Percentiles rank a stretch among this genome's conserved stretches.
These are phyloP conservation scores for Itoplectis maculator DNA, from an alignment of 2,888 invertebrate genomes.

Conservation along the genomic window DNA sequence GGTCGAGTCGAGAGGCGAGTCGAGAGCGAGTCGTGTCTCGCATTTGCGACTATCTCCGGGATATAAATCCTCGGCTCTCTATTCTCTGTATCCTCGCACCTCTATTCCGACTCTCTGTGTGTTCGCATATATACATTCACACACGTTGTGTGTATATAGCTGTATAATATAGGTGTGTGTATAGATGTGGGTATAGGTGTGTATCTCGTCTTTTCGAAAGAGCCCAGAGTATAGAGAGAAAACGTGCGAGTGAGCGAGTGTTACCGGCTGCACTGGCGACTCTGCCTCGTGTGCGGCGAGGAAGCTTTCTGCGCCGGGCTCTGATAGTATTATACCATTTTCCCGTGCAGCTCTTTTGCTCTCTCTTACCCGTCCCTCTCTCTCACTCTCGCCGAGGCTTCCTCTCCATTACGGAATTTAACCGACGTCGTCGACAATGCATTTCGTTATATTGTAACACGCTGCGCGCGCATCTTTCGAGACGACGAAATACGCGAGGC, in stretches of 20 bases:
- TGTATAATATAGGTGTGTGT: not conserved
- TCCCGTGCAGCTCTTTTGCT: not conserved
- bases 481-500: too few relatives aligned
- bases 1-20: constrained; percentile 13
- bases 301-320: not conserved
- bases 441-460: not conserved
- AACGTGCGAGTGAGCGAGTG: too few relatives aligned
- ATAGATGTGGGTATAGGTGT: too few relatives aligned
- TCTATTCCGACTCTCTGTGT: not conserved
- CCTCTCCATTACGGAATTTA: constrained; percentile 5
- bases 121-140: not conserved
- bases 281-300: too few relatives aligned
- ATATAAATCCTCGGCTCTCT: constrained; percentile 14
- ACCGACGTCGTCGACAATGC: constrained; percentile 9
- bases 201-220: constrained; percentile 6
- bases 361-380: not conserved
- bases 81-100: not conserved
- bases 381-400: not conserved
- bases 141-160: not conserved
- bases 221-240: not conserved
- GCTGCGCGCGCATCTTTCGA: not conserved
- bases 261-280: not conserved
- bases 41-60: not conserved
- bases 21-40: constrained; percentile 19
- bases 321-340: constrained; percentile 24